Percentiles rank a stretch among this genome's conserved stretches.
phyloP scores from a whole-genome alignment of 2,113 vertebrate species.

The Hyaena hyaena region DNA sequence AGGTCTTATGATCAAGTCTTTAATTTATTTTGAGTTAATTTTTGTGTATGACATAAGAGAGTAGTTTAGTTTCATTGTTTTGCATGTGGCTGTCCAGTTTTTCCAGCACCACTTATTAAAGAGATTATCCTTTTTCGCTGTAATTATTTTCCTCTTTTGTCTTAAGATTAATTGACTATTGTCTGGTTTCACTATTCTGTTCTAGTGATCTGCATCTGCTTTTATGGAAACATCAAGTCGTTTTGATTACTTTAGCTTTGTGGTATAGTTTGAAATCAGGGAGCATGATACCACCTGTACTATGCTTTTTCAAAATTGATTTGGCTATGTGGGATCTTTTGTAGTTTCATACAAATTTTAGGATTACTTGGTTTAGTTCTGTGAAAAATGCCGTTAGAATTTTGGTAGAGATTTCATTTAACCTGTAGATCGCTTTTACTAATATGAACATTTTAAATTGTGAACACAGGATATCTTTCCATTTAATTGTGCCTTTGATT shows the following conservation, averaged over 20 bases:
- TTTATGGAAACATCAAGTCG: background rate
- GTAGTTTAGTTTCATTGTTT: background rate
- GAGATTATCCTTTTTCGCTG: background rate
- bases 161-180: background rate
- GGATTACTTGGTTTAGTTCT: background rate
- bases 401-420: background rate
- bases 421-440: background rate
- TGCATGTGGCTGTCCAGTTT: background rate
- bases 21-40: background rate
- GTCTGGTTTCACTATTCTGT: background rate
- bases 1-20: background rate
- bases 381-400: background rate
- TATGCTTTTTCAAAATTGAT: background rate
- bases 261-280: background rate
- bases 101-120: background rate
- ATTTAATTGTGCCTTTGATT: background rate
- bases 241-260: background rate
- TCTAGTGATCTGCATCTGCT: background rate
- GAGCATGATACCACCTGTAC: background rate
- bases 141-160: background rate
- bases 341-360: background rate
- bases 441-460: background rate
- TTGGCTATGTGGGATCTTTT: background rate
- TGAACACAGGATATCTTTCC: background rate
- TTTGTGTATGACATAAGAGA: background rate